Conservation (phyloP, 2,888 invertebrate species). For the Chrysolina oricalcia region DNA sequence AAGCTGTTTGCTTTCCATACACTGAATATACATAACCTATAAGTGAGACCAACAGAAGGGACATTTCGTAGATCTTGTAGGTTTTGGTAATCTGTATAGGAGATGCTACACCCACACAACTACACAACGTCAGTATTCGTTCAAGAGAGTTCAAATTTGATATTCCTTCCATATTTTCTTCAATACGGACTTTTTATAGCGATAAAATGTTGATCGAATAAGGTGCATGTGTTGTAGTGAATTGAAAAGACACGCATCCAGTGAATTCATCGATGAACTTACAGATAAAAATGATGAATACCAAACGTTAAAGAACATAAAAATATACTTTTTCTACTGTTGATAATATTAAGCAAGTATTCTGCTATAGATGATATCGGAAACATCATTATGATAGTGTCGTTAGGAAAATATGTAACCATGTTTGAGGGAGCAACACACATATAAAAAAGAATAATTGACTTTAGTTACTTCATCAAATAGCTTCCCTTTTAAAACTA, state of each 20-base stretch:
- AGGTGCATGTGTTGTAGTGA: background rate
- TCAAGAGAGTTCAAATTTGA: background rate
- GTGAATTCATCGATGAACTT: background rate
- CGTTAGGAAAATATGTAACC: too few species aligned
- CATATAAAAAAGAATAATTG: too few species aligned
- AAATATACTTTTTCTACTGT: too few species aligned
- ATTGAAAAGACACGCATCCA: background rate
- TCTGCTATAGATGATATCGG: too few species aligned
- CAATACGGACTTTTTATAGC: background rate
- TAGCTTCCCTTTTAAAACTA: too few species aligned
- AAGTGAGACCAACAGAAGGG: background rate
- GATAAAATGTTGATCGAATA: background rate
- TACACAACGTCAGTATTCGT: background rate
- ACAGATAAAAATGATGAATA: background rate
- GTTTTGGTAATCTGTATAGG: background rate
- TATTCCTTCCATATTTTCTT: background rate
- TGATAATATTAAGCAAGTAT: too few species aligned
- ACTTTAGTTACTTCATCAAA: too few species aligned
- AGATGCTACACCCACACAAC: background rate
- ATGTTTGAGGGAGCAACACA: too few species aligned
- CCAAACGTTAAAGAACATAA: background rate
- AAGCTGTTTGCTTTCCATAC: background rate
- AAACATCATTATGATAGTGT: too few species aligned
- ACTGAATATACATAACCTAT: background rate
- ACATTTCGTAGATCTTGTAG: background rate